A percentile compares a stretch with the other conserved stretches of the same genome.
Evolutionary conservation across 2,797 vertebrate species (phyloP).

Genomic region (Fundulus diaphanus): DNA sequence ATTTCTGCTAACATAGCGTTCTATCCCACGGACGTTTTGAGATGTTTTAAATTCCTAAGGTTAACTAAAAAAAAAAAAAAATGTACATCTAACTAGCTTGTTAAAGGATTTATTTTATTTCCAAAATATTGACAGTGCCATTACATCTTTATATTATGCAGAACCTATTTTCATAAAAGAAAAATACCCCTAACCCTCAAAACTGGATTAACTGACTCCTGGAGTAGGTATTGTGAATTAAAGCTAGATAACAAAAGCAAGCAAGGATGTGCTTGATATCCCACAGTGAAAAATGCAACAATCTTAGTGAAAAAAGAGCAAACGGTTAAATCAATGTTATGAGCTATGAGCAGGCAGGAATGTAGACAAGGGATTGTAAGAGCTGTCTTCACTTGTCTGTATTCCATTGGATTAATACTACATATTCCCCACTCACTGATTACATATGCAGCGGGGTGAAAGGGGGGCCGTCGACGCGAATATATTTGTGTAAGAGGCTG

Average conservation of each 20-base stretch:
- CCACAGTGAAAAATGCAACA: slow-evolving; percentile 4
- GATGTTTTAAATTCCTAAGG: too few species aligned
- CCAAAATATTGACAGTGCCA: too few species aligned
- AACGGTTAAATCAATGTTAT: slow-evolving; percentile 12
- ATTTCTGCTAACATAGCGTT: too few species aligned
- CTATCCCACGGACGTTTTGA: too few species aligned
- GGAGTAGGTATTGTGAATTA: neutral
- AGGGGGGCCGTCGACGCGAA: slow-evolving; percentile 58
- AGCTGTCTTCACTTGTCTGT: slow-evolving; percentile 46
- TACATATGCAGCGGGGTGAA: slow-evolving; percentile 69
- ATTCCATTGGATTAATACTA: slow-evolving; percentile 56
- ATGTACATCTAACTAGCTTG: too few species aligned
- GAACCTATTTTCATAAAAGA: neutral
- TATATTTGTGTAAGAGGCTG: slow-evolving; percentile 79
- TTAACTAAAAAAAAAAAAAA: too few species aligned
- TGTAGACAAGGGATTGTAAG: slow-evolving; percentile 37
- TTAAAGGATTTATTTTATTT: too few species aligned
- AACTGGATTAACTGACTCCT: neutral
- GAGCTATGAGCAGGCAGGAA: slow-evolving; percentile 22
- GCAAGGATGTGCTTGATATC: neutral
- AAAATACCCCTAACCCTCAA: neutral
- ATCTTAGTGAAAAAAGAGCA: slow-evolving; percentile 21
- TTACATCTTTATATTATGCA: neutral
- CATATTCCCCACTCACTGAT: slow-evolving; percentile 65
- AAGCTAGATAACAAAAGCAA: slow-evolving; percentile 1